Percentiles rank a stretch among this genome's conserved stretches.
Conservation (phyloP, 2,888 invertebrate genomes). For the Tetragonula carbonaria region DNA sequence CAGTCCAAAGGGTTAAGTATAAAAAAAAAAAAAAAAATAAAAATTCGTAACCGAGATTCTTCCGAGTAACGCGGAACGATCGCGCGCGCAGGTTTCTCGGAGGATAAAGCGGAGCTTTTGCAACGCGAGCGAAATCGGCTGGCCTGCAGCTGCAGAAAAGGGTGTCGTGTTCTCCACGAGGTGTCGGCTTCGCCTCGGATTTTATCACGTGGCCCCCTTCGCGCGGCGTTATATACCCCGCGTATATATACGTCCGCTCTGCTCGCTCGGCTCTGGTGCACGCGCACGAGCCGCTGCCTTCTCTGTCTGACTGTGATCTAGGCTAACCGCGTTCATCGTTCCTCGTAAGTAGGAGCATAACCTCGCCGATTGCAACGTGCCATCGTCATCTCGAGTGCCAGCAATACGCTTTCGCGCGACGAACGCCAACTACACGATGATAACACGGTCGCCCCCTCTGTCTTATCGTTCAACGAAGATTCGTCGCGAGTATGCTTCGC, state of each 20-base stretch:
- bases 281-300: background rate
- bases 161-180: constrained; percentile 26
- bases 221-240: constrained; percentile 8
- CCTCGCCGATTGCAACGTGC: constrained; percentile 69
- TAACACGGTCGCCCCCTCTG: no score
- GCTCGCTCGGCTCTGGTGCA: constrained; percentile 4
- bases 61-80: no score
- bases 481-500: background rate
- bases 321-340: constrained; percentile 74
- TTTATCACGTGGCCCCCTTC: constrained; percentile 23
- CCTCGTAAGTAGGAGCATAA: constrained; percentile 72
- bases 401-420: constrained; percentile 13
- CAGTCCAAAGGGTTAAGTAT: no score
- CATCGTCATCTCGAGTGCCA: constrained; percentile 55
- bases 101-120: constrained; percentile 25
- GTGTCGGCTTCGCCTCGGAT: constrained; percentile 24
- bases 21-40: no score
- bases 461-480: background rate
- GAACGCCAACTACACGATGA: background rate
- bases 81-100: background rate
- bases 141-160: constrained; percentile 18
- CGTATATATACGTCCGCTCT: background rate
- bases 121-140: constrained; percentile 24
- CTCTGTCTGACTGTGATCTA: constrained; percentile 63
- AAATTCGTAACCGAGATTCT: no score